Percentiles rank a stretch among this genome's conserved stretches.
Conservation (phyloP, 2,888 invertebrate genomes). For the Drosophila ezoana region DNA sequence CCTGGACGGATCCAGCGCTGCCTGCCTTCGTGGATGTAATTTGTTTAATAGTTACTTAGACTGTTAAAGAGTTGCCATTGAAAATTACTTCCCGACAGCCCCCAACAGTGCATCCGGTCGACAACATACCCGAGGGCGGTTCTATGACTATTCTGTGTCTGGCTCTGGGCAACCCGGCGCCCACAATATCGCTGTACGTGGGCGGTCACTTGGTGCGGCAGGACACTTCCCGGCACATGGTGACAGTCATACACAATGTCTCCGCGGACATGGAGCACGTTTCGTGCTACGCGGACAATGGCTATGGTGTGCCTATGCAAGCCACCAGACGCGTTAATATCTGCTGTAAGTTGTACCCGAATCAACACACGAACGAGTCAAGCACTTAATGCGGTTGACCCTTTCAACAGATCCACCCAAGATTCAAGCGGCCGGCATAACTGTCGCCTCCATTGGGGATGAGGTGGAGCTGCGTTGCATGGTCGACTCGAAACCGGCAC, state of each 20-base stretch:
- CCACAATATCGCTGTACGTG: constrained; percentile 93
- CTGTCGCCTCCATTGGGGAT: constrained; percentile 91
- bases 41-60: constrained; percentile 35
- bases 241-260: constrained; percentile 93
- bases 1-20: constrained; percentile 95
- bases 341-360: constrained; percentile 88
- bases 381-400: not conserved
- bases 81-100: constrained; percentile 86
- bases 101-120: constrained; percentile 93
- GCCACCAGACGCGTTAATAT: constrained; percentile 92
- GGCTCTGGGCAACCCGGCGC: constrained; percentile 94
- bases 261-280: constrained; percentile 94
- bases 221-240: constrained; percentile 93
- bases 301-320: constrained; percentile 94
- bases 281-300: constrained; percentile 95
- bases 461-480: constrained; percentile 91
- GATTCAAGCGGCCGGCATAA: constrained; percentile 91
- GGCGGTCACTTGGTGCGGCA: constrained; percentile 90
- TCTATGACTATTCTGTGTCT: constrained; percentile 94
- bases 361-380: not conserved
- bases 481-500: constrained; percentile 92
- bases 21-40: constrained; percentile 93
- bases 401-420: constrained; percentile 88
- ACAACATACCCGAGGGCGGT: constrained; percentile 92
- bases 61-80: constrained; percentile 4